phyloP scores from a whole-genome alignment of 2,797 vertebrate genomes.

The Peromyscus aztecus region DNA sequence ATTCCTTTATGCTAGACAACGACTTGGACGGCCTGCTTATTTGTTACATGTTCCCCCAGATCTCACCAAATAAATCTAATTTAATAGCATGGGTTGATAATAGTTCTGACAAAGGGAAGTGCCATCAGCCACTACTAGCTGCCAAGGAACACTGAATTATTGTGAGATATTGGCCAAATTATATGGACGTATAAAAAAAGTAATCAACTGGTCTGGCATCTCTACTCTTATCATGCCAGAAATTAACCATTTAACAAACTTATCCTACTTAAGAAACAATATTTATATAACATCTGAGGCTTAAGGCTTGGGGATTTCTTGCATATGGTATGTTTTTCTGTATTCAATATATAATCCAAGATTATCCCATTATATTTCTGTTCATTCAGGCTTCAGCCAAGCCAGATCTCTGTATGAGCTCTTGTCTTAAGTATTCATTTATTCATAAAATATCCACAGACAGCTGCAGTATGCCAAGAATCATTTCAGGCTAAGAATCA shows the following conservation, averaged over 20 bases:
- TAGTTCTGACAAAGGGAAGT: conserved; percentile 78
- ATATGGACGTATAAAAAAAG: neutral
- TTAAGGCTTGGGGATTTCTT: neutral
- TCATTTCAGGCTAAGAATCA: neutral
- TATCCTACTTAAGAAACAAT: conserved; percentile 8
- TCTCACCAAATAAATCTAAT: conserved; percentile 82
- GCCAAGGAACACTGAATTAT: conserved; percentile 81
- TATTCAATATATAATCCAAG: neutral
- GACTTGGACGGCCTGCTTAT: conserved; percentile 57
- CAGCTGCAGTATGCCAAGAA: neutral
- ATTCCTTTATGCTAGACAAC: conserved; percentile 60
- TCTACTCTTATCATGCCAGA: conserved; percentile 51
- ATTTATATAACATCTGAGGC: conserved; percentile 7
- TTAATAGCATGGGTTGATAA: conserved; percentile 84
- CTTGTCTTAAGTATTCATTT: conserved; percentile 56
- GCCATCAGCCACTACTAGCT: conserved; percentile 76
- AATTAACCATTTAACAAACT: conserved; percentile 66
- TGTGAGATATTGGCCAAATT: conserved; percentile 72
- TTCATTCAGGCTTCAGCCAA: conserved; percentile 51
- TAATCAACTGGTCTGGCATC: conserved; percentile 42
- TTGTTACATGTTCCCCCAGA: conserved; percentile 44
- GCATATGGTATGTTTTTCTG: neutral
- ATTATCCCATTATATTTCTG: conserved; percentile 36
- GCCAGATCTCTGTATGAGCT: conserved; percentile 26
- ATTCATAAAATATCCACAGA: conserved; percentile 62